Percentiles rank a stretch among this genome's conserved stretches.
These are phyloP conservation scores for Cyclopterus lumpus DNA, from an alignment of 2,797 vertebrate species.

Conservation along the genomic window DNA sequence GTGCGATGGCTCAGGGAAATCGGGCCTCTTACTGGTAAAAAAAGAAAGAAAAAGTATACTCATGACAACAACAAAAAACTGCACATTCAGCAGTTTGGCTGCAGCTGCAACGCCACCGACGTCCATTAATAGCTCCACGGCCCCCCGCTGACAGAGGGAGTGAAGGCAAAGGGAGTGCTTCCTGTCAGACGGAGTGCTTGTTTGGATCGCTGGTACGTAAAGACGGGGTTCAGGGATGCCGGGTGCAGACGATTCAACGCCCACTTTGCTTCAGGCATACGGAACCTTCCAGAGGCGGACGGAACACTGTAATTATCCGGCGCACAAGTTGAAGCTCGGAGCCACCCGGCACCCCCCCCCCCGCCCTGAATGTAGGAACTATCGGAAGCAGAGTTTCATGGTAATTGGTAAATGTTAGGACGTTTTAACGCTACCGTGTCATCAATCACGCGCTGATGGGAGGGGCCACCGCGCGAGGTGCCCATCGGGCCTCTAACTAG, in stretches of 20 bases:
- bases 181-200: not conserved
- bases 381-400: not conserved
- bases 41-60: too few relatives aligned
- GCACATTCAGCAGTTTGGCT: not conserved
- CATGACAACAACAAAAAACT: too few relatives aligned
- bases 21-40: too few relatives aligned
- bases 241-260: not conserved
- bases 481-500: too few relatives aligned
- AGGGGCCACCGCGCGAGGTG: too few relatives aligned
- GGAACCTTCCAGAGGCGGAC: not conserved
- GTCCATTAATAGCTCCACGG: not conserved
- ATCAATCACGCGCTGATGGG: too few relatives aligned
- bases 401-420: too few relatives aligned
- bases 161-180: not conserved
- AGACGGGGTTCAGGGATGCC: not conserved
- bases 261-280: not conserved
- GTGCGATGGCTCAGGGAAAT: not conserved
- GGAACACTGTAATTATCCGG: not conserved
- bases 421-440: too few relatives aligned
- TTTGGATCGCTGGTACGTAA: not conserved
- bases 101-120: not conserved
- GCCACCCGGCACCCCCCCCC: too few relatives aligned
- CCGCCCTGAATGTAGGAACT: not conserved
- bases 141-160: not conserved
- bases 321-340: not conserved